Evolutionary conservation across 92 coral and sea anemone species (phyloP).

Genomic region (Hydrozoanthus gracilis): DNA sequence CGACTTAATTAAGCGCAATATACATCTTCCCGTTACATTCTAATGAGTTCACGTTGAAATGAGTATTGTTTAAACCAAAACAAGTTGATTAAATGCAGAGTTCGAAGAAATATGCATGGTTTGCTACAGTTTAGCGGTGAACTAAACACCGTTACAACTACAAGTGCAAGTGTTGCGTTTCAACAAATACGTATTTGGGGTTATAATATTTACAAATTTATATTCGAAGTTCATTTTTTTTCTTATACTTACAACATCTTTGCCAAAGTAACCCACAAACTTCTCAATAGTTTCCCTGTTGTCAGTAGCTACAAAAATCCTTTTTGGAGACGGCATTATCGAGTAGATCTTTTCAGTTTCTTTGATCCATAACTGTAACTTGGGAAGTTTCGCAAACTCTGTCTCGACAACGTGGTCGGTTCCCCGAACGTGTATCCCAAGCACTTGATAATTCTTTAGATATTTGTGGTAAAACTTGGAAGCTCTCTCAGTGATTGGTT

Average conservation of each 20-base stretch:
- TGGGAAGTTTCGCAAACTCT: neutral
- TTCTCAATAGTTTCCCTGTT: slow-evolving; percentile 5
- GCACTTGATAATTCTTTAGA: neutral
- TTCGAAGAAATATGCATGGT: too few species aligned
- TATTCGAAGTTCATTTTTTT: neutral
- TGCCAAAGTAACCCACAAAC: slow-evolving; percentile 15
- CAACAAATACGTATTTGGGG: too few species aligned
- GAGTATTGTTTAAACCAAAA: too few species aligned
- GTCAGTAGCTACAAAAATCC: slow-evolving; percentile 19
- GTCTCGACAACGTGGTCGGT: slow-evolving; percentile 20
- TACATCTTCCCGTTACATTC: too few species aligned
- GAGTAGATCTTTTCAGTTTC: slow-evolving; percentile 13
- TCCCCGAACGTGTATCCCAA: slow-evolving; percentile 11
- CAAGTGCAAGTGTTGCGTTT: too few species aligned
- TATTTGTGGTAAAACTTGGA: neutral
- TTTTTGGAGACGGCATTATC: neutral
- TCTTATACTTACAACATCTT: slow-evolving; percentile 9
- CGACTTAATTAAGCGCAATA: too few species aligned
- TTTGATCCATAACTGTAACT: neutral
- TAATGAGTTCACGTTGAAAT: too few species aligned
- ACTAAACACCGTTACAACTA: too few species aligned
- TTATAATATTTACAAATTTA: too few species aligned
- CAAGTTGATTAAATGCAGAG: too few species aligned
- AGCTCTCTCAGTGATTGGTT: neutral
- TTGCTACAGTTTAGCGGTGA: too few species aligned